Base-by-base conservation (phyloP, 2,888 invertebrate species). In the Drosophila buzzatii region DNA sequence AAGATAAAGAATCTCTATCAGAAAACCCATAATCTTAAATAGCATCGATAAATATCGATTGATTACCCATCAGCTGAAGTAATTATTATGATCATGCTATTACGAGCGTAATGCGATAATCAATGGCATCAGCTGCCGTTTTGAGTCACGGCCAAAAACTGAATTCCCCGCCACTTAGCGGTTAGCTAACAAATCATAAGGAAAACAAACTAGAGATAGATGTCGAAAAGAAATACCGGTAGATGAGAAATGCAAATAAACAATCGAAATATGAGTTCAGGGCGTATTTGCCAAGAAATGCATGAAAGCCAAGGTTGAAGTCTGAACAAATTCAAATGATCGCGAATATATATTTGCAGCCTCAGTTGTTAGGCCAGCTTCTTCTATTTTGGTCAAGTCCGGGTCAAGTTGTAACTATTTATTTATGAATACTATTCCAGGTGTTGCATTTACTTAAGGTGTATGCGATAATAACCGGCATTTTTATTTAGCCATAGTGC, bases 171-270 rank as follows among this genome's bases (percentile, higher is more conserved):
- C 61, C 52, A 80, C 75, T 80, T 80, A 79, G 79, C 80, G 75
- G 39, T 78, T 70, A 75, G 82, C 79, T 81, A 81, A 80, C 65
- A 63, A 51, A 33, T 51, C 49, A 45, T 53, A 45, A 49, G 61
- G 44, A 45, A 41, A 45, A 39, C 61, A 53, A 35, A 41, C 42
- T 3, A 18, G 2, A 56, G 2, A 56, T 49, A 51, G 33, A 65
- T 44, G 62, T 49, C 23, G 47, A 45, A 47, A 55, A 49, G 49
- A 31, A 39, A 62, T 56, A 60, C 60, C 64, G 76, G 62, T 66
- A 79, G 70, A 79, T 79, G 70, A 73, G 70, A 77, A 73, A 68
- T 61, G 70, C 73, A 70, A 79, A 79, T 79, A 81, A 72, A 81
- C 59, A 79, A 69, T 68, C 55, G 62, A 70, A 65, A 76, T 81